Evolutionary conservation across 2,888 invertebrate genomes (phyloP), one percentile per base, ranked within the genome.

Genomic region (Meta bourneti): DNA sequence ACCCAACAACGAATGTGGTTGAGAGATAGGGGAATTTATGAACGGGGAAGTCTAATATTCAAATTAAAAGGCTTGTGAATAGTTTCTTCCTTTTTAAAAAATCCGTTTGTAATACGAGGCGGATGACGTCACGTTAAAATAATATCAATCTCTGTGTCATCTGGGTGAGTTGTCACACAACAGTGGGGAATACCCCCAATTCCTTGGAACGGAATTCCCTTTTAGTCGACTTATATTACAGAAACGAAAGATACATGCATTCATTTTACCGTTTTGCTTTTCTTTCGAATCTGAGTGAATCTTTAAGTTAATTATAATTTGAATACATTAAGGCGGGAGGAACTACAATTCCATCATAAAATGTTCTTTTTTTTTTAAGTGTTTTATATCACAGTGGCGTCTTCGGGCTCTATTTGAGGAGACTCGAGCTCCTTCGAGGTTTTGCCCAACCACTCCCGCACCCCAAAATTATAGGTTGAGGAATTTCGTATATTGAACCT

Each of bases 1-100:
- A 74, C 20, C 74, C 19, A 51, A n/a, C 11, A 77, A 77, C 4
- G 51, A 51, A n/a, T 77, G 16, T 5, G 13, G 49, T 74, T 9
- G 61, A 79, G 20, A 52, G 70, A 81, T 71, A 74, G 71, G 69
- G 13, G 34, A 34, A 34, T n/a, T 78, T 48, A 78, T 78, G 78
- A 86, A 86, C 51, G 75, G 69, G 20, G 48, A 84, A 78, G 19
- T 77, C 70, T 70, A 86, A 78, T 71, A 86, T 78, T 69, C 77
- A 78, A 86, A 86, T 78, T 78, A 77, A 86, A 77, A 78, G 20
- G 34, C 84, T 83, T 34, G 19, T 11, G 16, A n/a, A 16, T 72
- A 74, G n/a, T 52, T 49, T 49, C 49, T 78, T 70, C 9, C 19
- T 19, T 71, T 82, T 81, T 79, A 19, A 13, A 16, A 49, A 49